Conservation (phyloP, 2,888 invertebrate species). For the Falcaria lacertinaria region DNA sequence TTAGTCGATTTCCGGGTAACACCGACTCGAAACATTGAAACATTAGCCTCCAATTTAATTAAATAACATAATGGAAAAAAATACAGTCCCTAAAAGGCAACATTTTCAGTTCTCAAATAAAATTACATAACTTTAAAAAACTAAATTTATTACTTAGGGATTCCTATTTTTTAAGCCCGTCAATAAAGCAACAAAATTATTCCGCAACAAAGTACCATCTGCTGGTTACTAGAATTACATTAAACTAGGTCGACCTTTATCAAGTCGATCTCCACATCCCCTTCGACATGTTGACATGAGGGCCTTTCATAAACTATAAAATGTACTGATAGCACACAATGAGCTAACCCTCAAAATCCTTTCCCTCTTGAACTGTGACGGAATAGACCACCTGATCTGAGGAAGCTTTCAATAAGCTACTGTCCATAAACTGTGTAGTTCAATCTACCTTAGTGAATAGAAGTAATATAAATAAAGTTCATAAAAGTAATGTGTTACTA, state of each 20-base stretch:
- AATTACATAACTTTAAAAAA: too few species aligned
- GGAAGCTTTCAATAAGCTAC: conserved; percentile 17
- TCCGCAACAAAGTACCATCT: not conserved
- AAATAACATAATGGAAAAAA: too few species aligned
- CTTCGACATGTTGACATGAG: not conserved
- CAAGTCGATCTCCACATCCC: not conserved
- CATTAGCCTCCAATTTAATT: not conserved
- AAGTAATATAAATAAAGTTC: too few species aligned
- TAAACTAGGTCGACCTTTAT: not conserved
- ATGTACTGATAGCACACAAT: not conserved
- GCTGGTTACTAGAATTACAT: not conserved
- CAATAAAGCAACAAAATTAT: not conserved
- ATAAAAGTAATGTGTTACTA: too few species aligned
- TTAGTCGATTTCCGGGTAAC: not conserved
- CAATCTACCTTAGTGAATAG: too few species aligned
- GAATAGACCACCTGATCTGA: conserved; percentile 43
- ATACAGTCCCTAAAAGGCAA: too few species aligned
- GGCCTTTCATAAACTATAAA: not conserved
- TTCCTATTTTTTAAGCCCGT: not conserved
- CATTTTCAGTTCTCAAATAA: too few species aligned
- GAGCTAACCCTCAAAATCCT: conserved; percentile 27
- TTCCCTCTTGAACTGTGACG: conserved; percentile 34
- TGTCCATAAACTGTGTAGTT: not conserved
- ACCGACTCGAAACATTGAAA: not conserved
- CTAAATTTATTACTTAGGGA: too few species aligned